Evolutionary conservation across 2,113 vertebrate genomes (phyloP), one percentile per base, ranked within the genome.

Genomic region (Sitta europaea): DNA sequence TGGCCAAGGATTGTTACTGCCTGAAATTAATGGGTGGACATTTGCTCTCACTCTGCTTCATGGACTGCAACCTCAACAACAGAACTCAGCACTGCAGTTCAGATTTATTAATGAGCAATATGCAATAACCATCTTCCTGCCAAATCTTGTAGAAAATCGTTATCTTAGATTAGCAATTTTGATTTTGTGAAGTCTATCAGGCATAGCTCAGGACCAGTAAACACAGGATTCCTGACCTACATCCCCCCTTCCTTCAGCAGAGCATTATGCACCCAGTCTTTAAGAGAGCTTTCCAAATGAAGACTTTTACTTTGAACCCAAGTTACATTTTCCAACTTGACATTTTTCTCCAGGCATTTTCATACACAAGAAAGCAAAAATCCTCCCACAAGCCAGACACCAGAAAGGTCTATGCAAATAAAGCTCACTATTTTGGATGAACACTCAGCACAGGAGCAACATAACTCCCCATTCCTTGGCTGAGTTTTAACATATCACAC

Each of bases 381-480:
- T 38, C 20, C 36, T 65, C 61, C 43, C 33, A 16, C 47, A 82
- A 75, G 47, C 33, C 63, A 80, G 65, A 71, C 50, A 74, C n/a
- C 55, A 61, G 54, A 79, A 54, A 90, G 40, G 25, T 36, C 45
- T 58, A 25, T 25, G 61, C 22, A 85, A 85, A 79, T 6, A 4
- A 93, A 82, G 22, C 40, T 58, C 45, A 28, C 16, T 57, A 3
- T 70, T 82, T 47, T 29, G 43, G 47, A 76, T 38, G 21, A 90
- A 4, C 3, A 2, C 9, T 36, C 36, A 5, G 54, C 62, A 61
- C 38, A 54, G 55, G 14, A 62, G 33, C 31, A 58, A 48, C 12
- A 6, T 3, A 70, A 45, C 12, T 51, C n/a, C 40, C 38, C 0
- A 0, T 17, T 65, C 38, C 75, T 35, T 42, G 18, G 31, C 2